phyloP scores from a whole-genome alignment of 2,113 vertebrate species.

The Cettia cetti region DNA sequence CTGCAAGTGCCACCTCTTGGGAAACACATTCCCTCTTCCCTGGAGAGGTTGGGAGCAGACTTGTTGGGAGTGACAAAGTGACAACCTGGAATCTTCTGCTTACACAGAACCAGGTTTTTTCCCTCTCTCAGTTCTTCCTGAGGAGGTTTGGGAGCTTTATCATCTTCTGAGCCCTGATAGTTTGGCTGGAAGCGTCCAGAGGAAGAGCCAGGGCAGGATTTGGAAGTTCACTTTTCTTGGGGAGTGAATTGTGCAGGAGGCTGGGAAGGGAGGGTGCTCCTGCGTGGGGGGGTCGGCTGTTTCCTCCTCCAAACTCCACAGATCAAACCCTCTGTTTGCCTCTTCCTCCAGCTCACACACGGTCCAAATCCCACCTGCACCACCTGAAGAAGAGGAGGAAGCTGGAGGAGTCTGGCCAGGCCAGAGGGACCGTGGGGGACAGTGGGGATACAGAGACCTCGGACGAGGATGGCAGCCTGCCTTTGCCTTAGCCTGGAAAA shows the following conservation, averaged over 20 bases:
- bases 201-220: not conserved
- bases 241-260: not conserved
- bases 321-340: not conserved
- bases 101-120: not conserved
- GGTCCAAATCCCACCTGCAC: slow-evolving; percentile 88
- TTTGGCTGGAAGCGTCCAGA: not conserved
- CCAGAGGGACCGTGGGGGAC: not conserved
- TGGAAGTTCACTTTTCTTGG: fast-evolving
- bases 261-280: not conserved
- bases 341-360: slow-evolving; percentile 82
- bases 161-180: fast-evolving
- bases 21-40: not conserved
- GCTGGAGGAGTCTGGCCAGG: not conserved
- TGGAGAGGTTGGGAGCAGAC: not conserved
- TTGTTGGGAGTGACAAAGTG: not conserved
- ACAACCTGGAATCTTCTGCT: not conserved
- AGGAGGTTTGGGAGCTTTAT: not conserved
- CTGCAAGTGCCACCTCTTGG: not conserved
- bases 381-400: slow-evolving; percentile 84
- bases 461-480: not conserved
- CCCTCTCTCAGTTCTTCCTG: not conserved
- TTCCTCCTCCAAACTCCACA: not conserved
- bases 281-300: fast-evolving
- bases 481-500: not conserved
- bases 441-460: not conserved